Conservation (phyloP, 2,113 vertebrate species). For the Illadopsis cleaveri region DNA sequence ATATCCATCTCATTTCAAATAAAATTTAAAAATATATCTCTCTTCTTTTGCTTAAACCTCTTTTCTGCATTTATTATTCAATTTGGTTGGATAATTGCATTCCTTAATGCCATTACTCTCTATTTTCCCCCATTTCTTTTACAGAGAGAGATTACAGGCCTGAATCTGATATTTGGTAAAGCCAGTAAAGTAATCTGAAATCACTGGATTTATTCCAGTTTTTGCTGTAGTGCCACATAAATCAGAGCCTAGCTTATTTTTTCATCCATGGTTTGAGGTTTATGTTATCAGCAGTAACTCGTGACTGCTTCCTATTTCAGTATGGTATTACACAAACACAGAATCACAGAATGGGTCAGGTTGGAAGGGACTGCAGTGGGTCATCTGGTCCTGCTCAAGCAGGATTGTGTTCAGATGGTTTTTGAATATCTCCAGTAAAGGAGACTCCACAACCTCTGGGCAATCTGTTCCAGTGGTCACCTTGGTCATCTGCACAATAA, state of each 20-base stretch:
- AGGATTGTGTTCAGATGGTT: neutral
- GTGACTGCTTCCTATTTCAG: neutral
- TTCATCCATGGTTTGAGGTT: neutral
- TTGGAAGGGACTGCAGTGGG: neutral
- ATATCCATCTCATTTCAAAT: conserved; percentile 55
- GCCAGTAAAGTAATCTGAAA: conserved; percentile 18
- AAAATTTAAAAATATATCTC: conserved; percentile 15
- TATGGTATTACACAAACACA: neutral
- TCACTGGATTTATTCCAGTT: conserved; percentile 20
- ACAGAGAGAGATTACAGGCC: neutral
- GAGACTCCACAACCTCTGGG: neutral
- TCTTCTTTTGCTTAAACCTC: conserved; percentile 39
- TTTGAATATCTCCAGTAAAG: neutral
- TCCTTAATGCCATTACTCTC: conserved; percentile 51
- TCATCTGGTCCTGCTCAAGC: neutral
- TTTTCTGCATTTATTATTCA: conserved; percentile 37
- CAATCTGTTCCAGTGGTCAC: neutral
- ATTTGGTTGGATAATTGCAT: conserved; percentile 47
- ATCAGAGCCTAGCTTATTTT: neutral
- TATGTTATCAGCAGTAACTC: neutral
- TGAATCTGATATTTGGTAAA: conserved; percentile 47
- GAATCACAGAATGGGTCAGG: neutral
- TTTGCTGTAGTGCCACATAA: neutral
- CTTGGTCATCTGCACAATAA: neutral
- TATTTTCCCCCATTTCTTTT: conserved; percentile 37